Base-by-base conservation (phyloP, 2,113 vertebrate genomes). In the Coptodon bakossiorum region DNA sequence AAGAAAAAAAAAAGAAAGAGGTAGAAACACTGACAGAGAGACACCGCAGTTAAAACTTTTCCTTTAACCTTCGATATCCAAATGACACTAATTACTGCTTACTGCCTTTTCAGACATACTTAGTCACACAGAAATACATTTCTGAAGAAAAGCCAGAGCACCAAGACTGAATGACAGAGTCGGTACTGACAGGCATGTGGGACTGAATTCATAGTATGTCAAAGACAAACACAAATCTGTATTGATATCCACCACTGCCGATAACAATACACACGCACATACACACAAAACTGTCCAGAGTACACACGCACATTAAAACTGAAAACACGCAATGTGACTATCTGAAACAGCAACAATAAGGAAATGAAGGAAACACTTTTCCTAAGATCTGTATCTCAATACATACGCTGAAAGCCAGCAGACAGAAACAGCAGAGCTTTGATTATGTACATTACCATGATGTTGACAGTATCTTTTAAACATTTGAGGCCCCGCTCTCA, bases 381-480 rank as follows among this genome's bases (percentile, higher is more conserved):
- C 13, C 31, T 22, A 12, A 59, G 4, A 17, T 50, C 80, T 36
- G 13, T 63, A 63, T 27, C 34, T 85, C 8, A 24, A 59, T 5
- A 63, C 7, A 85, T 6, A 27, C n/a, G 6, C 6, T 24, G 50
- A 80, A 71, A 81, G 36, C 50, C 27, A n/a, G 9, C 78, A 53
- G 63, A 78, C 24, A 78, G 71, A 50, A 50, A 78, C 9, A 78
- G 71, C 73, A 31, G 73, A 78, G 54, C 34, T 34, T 36, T 16
- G 7, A 24, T 45, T 3, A 8, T 57, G 31, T 92, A 94, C 92
- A 19, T 93, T 95, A 96, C 95, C 95, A 95, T 94, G 57, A 57
- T 29, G 86, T 88, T 14, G 83, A 68, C 40, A 24, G 82, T 61
- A 6, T 88, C 54, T 78, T 24, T 71, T 63, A 81, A 73, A 80